Evolutionary conservation across 2,797 vertebrate genomes (phyloP).

Genomic region (Tiaroga cobitis): DNA sequence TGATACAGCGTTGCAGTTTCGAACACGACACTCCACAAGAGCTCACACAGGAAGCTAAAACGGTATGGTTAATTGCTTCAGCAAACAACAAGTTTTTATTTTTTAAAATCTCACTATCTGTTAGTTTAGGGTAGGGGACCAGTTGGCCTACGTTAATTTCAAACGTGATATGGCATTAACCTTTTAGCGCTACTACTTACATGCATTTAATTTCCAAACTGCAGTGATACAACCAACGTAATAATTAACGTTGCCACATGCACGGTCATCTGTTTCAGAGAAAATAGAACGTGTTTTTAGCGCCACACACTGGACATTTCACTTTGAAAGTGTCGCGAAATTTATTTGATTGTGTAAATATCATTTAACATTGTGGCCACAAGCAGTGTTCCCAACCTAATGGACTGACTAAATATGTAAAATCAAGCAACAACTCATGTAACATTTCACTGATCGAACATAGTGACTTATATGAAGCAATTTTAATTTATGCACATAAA

Average conservation of each 20-base stretch:
- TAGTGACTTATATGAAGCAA: conserved; percentile 73
- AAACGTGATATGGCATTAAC: no score
- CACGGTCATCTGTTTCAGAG: neutral
- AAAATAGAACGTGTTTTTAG: neutral
- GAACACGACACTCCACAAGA: neutral
- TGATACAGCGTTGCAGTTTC: neutral
- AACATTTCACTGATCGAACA: conserved; percentile 50
- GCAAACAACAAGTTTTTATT: no score
- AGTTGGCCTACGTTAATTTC: no score
- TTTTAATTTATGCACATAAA: conserved; percentile 85
- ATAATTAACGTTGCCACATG: neutral
- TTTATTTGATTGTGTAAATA: neutral
- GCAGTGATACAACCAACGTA: neutral
- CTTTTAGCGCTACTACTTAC: neutral
- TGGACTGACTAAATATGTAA: neutral
- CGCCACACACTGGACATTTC: neutral
- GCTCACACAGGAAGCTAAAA: neutral
- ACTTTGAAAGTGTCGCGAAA: neutral
- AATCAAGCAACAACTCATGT: neutral
- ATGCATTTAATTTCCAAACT: neutral
- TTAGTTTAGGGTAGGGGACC: no score
- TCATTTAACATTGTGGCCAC: neutral
- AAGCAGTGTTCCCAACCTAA: no score
- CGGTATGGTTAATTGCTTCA: no score
- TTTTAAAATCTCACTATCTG: neutral